phyloP scores from a whole-genome alignment of 2,888 invertebrate genomes.

The Chloromyia formosa region DNA sequence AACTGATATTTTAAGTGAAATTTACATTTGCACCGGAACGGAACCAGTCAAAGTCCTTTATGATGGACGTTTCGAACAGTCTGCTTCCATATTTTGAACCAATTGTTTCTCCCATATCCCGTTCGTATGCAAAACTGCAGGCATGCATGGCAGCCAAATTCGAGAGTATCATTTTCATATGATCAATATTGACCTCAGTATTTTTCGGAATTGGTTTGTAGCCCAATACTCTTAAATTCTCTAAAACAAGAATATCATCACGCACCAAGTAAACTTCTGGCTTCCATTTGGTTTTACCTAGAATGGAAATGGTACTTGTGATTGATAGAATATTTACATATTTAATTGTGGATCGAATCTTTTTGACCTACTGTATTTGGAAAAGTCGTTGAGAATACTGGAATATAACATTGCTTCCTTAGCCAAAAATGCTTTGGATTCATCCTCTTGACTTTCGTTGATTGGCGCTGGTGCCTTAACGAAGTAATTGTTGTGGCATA shows the following conservation, averaged over 20 bases:
- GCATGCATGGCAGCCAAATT: slow-evolving; percentile 62
- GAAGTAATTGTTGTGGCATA: neutral
- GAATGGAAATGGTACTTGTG: neutral
- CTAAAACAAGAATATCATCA: slow-evolving; percentile 61
- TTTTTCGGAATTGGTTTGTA: slow-evolving; percentile 52
- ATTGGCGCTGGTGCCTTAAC: slow-evolving; percentile 10
- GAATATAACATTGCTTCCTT: slow-evolving; percentile 37
- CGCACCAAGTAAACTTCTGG: slow-evolving; percentile 60
- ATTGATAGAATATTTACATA: neutral
- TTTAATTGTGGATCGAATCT: neutral
- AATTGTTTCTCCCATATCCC: slow-evolving; percentile 53
- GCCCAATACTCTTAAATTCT: slow-evolving; percentile 60
- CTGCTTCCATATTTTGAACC: slow-evolving; percentile 53
- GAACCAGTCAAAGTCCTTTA: slow-evolving; percentile 55
- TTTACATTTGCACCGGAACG: slow-evolving; percentile 55
- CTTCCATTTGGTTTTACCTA: slow-evolving; percentile 56
- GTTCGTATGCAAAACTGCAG: slow-evolving; percentile 62
- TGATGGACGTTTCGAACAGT: slow-evolving; percentile 55
- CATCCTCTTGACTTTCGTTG: neutral
- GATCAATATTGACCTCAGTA: slow-evolving; percentile 55
- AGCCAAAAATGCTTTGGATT: slow-evolving; percentile 4
- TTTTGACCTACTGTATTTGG: slow-evolving; percentile 31
- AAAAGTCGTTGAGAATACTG: slow-evolving; percentile 1
- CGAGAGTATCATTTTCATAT: slow-evolving; percentile 58
- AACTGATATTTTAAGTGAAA: neutral